Base-by-base conservation (phyloP, 2,113 vertebrate species). In the Leptosomus discolor region DNA sequence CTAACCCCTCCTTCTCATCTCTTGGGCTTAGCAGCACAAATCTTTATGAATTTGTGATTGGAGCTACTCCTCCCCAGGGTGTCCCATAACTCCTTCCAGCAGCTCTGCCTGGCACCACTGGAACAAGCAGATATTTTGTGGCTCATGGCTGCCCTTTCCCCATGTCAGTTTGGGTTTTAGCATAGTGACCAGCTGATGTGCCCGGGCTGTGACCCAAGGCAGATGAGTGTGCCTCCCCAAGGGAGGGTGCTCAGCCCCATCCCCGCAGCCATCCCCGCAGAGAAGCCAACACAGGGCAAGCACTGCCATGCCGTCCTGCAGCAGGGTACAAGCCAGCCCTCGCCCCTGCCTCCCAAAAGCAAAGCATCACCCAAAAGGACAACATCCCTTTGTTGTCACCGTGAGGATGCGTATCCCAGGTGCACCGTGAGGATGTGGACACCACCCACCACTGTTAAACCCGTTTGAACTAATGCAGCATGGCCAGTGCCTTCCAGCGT, bases 351-450 rank as follows among this genome's bases (percentile, higher is more conserved):
- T 43, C 61, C 37, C 54, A 41, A 68, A 75, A 82, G 45, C 32
- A 74, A 58, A 90, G 32, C 69, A 32, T 81, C 34, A 53, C 57
- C 50, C 26, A 12, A 37, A n/a, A 73, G 37, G 43, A 20, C 45
- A 30, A 34, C 37, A 34, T 34, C 34, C 23, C 32, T 45, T 34
- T 0, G 0, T 36, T 34, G 53, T 74, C 67, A 50, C 46, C 39
- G 5, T 0, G 15, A 60, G 37, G 58, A 27, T 1, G 0, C 1
- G 5, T 39, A 18, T 43, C 76, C 41, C 48, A 24, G 1, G 1
- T 22, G 34, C 29, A 11, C n/a, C 67, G 14, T 4, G 6, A 51
- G 30, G 61, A 37, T 3, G 2, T 8, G 22, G n/a, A 19, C 16
- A 7, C 15, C 19, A 57, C 22, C 41, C 41, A 24, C 63, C 15